Evolutionary conservation across 2,113 vertebrate species (phyloP).

Genomic region (Saccopteryx bilineata): DNA sequence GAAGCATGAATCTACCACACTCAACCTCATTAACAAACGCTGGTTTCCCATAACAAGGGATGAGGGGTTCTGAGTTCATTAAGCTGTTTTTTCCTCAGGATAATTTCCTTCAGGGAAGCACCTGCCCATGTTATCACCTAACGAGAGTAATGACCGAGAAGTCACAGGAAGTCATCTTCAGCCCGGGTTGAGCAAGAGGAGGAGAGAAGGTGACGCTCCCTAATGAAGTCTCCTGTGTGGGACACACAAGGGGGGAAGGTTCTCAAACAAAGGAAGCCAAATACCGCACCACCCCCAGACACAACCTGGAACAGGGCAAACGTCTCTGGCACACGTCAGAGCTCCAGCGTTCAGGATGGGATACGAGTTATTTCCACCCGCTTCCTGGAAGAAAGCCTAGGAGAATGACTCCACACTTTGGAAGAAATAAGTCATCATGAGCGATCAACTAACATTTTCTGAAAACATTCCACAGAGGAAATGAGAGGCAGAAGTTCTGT

Average conservation of each 20-base stretch:
- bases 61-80: background rate
- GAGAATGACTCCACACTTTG: background rate
- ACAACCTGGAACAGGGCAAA: background rate
- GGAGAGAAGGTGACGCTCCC: background rate
- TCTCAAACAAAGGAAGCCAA: background rate
- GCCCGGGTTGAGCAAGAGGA: background rate
- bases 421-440: background rate
- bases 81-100: background rate
- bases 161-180: background rate
- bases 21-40: background rate
- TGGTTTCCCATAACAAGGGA: background rate
- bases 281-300: background rate
- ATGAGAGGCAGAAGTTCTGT: background rate
- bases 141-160: too few species aligned
- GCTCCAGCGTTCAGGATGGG: background rate
- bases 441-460: background rate
- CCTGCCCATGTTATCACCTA: background rate
- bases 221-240: too few species aligned
- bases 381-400: constrained; percentile 6
- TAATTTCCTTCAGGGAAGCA: background rate
- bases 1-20: background rate
- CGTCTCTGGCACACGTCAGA: too few species aligned
- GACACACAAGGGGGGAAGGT: fast-evolving
- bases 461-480: background rate
- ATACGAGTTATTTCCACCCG: too few species aligned